Evolutionary conservation across 2,888 invertebrate genomes (phyloP).

Genomic region (Cenopis cana): DNA sequence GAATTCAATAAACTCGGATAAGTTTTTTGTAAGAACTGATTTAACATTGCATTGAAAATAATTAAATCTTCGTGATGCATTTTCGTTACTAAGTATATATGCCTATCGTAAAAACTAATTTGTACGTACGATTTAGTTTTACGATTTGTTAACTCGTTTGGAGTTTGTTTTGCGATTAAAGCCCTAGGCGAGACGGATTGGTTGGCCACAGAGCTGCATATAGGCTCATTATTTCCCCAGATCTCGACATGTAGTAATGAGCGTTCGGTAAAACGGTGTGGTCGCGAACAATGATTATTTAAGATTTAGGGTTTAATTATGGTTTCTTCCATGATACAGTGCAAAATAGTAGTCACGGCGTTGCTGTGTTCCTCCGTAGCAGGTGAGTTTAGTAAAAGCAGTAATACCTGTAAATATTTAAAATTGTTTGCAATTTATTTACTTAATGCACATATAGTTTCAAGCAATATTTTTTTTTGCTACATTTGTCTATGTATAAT

Average conservation of each 20-base stretch:
- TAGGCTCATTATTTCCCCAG: constrained; percentile 27
- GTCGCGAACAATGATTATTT: constrained; percentile 16
- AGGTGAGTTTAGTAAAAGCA: constrained; percentile 15
- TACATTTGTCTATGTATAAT: no score
- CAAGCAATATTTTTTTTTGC: no score
- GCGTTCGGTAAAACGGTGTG: constrained; percentile 6
- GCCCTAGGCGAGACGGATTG: constrained; percentile 29
- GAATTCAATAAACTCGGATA: no score
- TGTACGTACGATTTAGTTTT: constrained; percentile 37
- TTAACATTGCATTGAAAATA: no score
- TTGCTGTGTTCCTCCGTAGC: constrained; percentile 11
- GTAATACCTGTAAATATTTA: not conserved
- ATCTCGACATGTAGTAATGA: constrained; percentile 12
- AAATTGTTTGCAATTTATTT: not conserved
- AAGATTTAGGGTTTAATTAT: not conserved
- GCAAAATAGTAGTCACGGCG: constrained; percentile 9
- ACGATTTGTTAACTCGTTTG: constrained; percentile 44
- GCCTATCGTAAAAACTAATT: constrained; percentile 39
- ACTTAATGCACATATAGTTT: not conserved
- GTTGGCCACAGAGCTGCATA: constrained; percentile 22
- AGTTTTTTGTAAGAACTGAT: no score
- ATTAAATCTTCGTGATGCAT: not conserved
- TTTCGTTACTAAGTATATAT: not conserved
- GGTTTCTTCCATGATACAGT: constrained; percentile 18
- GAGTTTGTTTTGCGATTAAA: constrained; percentile 29